phyloP scores from a whole-genome alignment of 2,113 vertebrate genomes.

The Macquaria australasica region DNA sequence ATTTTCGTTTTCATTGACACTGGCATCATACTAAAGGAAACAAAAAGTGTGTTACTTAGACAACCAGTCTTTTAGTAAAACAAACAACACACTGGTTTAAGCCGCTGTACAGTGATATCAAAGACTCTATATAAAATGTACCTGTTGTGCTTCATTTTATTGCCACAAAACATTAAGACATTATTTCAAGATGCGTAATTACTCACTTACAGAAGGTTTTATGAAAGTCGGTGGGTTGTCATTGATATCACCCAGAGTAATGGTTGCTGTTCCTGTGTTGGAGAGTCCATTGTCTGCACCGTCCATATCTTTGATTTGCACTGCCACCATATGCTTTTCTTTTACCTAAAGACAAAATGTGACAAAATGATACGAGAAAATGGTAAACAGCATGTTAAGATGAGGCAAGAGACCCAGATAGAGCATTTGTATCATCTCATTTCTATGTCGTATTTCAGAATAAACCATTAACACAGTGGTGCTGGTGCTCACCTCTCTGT shows the following conservation, averaged over 20 bases:
- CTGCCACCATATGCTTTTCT: constrained; percentile 75
- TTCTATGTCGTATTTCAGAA: not conserved
- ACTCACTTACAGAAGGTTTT: constrained; percentile 84
- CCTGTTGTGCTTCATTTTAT: not conserved
- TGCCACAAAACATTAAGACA: not conserved
- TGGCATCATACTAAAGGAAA: constrained; percentile 81
- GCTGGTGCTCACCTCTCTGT: constrained; percentile 88
- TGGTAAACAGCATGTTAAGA: accelerated
- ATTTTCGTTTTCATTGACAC: constrained; percentile 87
- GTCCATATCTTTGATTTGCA: constrained; percentile 88
- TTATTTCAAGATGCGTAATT: not conserved
- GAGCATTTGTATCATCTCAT: not conserved
- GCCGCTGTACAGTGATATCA: no score
- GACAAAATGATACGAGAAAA: not conserved
- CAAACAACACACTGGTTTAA: not conserved
- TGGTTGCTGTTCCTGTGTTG: constrained; percentile 85
- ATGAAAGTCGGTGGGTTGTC: constrained; percentile 89
- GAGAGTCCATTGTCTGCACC: constrained; percentile 82
- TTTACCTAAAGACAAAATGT: constrained; percentile 75
- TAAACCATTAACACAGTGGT: not conserved
- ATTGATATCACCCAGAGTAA: constrained; percentile 87
- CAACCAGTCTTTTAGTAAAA: not conserved
- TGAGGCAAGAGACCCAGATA: not conserved
- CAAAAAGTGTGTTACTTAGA: not conserved
- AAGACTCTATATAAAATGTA: not conserved